Evolutionary conservation across 2,888 invertebrate genomes (phyloP).

Genomic region (Agrochola macilenta): DNA sequence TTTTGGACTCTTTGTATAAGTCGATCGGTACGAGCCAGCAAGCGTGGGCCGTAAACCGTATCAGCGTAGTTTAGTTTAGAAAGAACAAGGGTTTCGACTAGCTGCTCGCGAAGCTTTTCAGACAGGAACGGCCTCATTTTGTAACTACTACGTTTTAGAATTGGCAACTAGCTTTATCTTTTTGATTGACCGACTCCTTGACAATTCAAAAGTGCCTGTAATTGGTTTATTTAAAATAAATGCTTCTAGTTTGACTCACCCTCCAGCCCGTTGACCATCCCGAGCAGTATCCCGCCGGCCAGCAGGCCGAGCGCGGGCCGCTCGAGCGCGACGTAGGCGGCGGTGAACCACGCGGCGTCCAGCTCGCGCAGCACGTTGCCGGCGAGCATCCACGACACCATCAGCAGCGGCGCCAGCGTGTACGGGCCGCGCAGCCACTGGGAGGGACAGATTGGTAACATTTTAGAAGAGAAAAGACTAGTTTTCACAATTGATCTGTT

Average conservation of each 20-base stretch:
- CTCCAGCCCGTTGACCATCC: constrained; percentile 60
- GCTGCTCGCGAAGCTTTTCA: too few species aligned
- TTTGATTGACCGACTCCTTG: not conserved
- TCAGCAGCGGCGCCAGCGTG: constrained; percentile 55
- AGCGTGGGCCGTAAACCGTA: too few species aligned
- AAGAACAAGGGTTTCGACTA: too few species aligned
- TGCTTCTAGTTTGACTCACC: constrained; percentile 52
- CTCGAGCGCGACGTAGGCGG: constrained; percentile 75
- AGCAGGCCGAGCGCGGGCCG: constrained; percentile 71
- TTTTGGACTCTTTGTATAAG: too few species aligned
- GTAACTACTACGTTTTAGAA: not conserved
- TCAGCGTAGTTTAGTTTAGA: too few species aligned
- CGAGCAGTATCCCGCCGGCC: constrained; percentile 45
- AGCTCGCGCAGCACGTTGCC: constrained; percentile 70
- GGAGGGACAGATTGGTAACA: not conserved
- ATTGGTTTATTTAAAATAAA: not conserved
- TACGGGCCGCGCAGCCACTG: constrained; percentile 69
- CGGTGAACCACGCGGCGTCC: constrained; percentile 60
- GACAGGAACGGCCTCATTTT: too few species aligned
- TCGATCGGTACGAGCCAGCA: too few species aligned
- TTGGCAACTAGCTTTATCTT: not conserved
- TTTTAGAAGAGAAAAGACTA: not conserved
- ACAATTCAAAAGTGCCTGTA: not conserved
- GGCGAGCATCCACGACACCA: constrained; percentile 68
- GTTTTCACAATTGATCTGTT: too few species aligned